Conservation (phyloP, 2,888 invertebrate genomes). For the Lacanobia wlatinum region DNA sequence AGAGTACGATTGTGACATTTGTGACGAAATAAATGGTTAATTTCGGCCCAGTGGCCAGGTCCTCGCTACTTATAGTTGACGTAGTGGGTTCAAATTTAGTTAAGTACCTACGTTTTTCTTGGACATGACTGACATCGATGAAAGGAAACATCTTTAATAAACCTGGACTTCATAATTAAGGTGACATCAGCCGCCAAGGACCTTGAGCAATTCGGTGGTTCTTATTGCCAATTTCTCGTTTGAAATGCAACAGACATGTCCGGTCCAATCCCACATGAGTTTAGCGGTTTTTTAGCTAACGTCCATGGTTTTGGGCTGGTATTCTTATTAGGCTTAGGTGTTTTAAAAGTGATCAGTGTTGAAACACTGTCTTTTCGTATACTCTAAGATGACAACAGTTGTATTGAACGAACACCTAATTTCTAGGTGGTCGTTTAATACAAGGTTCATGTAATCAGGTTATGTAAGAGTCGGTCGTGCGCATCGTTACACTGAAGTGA, state of each 20-base stretch:
- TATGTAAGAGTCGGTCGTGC: slow-evolving; percentile 67
- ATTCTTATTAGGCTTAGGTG: neutral
- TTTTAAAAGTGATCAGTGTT: neutral
- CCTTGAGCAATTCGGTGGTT: neutral
- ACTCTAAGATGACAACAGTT: neutral
- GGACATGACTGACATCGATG: neutral
- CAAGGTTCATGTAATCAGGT: slow-evolving; percentile 57
- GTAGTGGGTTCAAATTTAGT: neutral
- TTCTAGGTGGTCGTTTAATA: slow-evolving; percentile 36
- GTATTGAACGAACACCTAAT: slow-evolving; percentile 1
- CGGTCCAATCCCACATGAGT: too few relatives aligned
- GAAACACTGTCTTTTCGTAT: neutral
- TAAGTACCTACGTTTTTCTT: neutral
- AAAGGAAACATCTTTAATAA: too few relatives aligned
- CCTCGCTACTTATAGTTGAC: neutral
- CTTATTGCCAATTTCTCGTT: neutral
- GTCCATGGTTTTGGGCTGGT: neutral
- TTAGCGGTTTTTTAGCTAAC: too few relatives aligned
- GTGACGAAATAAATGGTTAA: slow-evolving; percentile 13
- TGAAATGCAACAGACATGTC: neutral
- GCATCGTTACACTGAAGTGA: slow-evolving; percentile 60
- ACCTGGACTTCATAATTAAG: neutral
- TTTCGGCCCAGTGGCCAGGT: neutral
- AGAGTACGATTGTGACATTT: slow-evolving; percentile 32
- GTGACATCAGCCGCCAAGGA: neutral